Conservation (phyloP, 2,888 invertebrate genomes). For the Microplitis deprimator region DNA sequence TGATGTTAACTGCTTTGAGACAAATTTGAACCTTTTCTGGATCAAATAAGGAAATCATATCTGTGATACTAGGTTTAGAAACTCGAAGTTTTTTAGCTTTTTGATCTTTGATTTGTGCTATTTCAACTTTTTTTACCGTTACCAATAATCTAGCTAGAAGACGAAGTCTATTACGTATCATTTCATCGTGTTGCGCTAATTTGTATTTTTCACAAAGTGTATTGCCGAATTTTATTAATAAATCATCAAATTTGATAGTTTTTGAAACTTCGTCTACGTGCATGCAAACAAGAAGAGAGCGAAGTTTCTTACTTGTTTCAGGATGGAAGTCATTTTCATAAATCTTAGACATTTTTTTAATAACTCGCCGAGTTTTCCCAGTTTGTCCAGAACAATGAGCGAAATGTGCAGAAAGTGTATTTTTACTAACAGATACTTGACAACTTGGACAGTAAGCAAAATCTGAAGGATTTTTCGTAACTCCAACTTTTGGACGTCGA, state of each 20-base stretch:
- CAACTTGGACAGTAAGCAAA: not conserved
- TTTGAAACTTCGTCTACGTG: not conserved
- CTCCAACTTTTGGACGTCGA: not conserved
- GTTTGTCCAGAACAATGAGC: not conserved
- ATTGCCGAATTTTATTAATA: conserved; percentile 3
- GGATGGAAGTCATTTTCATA: conserved; percentile 3
- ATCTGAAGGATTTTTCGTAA: not conserved
- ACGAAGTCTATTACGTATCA: not conserved
- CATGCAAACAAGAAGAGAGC: not conserved
- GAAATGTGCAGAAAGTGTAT: not conserved
- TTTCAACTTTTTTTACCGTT: not conserved
- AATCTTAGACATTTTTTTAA: conserved; percentile 9
- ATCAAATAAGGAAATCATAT: not conserved
- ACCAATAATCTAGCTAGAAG: not conserved
- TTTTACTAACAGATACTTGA: not conserved
- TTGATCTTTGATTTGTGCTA: not conserved
- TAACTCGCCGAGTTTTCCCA: not conserved
- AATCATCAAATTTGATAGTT: not conserved
- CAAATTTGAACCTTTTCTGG: conserved; percentile 9
- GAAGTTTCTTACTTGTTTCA: not conserved
- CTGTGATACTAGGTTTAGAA: conserved; percentile 1
- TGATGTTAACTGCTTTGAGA: not conserved
- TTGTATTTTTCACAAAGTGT: not conserved
- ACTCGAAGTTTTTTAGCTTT: not conserved
- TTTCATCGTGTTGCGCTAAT: not conserved